These are phyloP conservation scores for Calyptommatus sinebrachiatus DNA, from an alignment of 2,113 vertebrate genomes.

Conservation along the genomic window DNA sequence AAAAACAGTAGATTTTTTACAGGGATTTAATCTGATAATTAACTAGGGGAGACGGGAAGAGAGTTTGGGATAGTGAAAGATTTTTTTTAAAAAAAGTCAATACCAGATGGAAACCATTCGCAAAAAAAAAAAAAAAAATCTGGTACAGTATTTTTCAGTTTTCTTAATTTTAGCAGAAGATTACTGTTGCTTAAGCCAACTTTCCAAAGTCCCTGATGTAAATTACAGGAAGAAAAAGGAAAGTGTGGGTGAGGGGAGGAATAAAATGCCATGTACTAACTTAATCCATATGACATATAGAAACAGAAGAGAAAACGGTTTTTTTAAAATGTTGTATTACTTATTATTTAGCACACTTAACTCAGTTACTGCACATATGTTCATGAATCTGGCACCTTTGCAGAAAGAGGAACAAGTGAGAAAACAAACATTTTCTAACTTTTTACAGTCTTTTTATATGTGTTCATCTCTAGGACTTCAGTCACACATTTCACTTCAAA, in stretches of 20 bases:
- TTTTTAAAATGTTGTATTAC: conserved; percentile 10
- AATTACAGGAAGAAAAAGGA: conserved; percentile 61
- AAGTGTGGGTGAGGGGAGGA: background rate
- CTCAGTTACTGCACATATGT: conserved; percentile 26
- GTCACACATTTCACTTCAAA: conserved; percentile 44
- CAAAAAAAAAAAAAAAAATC: conserved; percentile 73
- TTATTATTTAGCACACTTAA: conserved; percentile 6
- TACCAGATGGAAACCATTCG: conserved; percentile 73
- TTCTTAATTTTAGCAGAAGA: conserved; percentile 69
- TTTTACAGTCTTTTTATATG: conserved; percentile 47
- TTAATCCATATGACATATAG: conserved; percentile 63
- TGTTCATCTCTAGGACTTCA: conserved; percentile 55
- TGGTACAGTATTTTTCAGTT: conserved; percentile 72
- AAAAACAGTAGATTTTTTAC: conserved; percentile 36
- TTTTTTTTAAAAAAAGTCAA: conserved; percentile 51
- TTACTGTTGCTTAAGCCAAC: conserved; percentile 66
- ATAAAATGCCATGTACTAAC: conserved; percentile 45
- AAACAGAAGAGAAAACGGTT: conserved; percentile 21
- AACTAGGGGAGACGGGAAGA: conserved; percentile 41
- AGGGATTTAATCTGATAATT: conserved; percentile 60
- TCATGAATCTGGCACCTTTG: conserved; percentile 43
- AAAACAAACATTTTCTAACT: conserved; percentile 29
- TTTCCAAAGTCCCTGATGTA: conserved; percentile 73
- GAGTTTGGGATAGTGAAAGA: conserved; percentile 27
- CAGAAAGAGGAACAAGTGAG: conserved; percentile 11